Evolutionary conservation across 2,888 invertebrate genomes (phyloP).

Genomic region (Geophilus truncorum): DNA sequence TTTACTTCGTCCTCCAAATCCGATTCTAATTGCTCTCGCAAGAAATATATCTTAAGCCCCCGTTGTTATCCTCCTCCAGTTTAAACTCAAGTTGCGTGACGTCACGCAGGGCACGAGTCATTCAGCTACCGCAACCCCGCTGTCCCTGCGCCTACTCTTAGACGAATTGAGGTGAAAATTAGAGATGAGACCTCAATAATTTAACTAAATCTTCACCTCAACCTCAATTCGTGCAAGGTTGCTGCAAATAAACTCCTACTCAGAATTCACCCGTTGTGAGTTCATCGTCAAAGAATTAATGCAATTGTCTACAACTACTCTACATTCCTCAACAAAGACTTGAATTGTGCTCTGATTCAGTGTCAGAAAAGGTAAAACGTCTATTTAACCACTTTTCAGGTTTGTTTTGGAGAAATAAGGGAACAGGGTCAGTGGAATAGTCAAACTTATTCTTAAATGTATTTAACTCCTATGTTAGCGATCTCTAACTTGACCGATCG

Average conservation of each 20-base stretch:
- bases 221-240: neutral
- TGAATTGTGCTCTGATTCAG: neutral
- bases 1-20: neutral
- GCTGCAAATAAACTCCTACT: neutral
- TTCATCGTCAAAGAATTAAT: neutral
- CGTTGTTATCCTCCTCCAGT: too few relatives aligned
- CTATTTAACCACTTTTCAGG: too few relatives aligned
- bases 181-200: slow-evolving; percentile 14
- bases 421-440: slow-evolving; percentile 2
- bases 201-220: neutral
- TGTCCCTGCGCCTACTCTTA: neutral
- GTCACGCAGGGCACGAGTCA: neutral
- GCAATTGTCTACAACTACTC: neutral
- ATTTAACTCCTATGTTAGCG: neutral
- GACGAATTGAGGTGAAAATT: neutral
- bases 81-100: neutral
- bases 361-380: neutral
- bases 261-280: neutral
- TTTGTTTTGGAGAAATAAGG: too few relatives aligned
- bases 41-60: too few relatives aligned
- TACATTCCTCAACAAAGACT: neutral
- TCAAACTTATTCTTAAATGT: neutral
- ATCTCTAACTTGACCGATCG: neutral
- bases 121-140: neutral
- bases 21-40: neutral